Percentiles rank a stretch among this genome's conserved stretches.
Conservation (phyloP, 2,888 invertebrate species). For the Byasa hedistus region DNA sequence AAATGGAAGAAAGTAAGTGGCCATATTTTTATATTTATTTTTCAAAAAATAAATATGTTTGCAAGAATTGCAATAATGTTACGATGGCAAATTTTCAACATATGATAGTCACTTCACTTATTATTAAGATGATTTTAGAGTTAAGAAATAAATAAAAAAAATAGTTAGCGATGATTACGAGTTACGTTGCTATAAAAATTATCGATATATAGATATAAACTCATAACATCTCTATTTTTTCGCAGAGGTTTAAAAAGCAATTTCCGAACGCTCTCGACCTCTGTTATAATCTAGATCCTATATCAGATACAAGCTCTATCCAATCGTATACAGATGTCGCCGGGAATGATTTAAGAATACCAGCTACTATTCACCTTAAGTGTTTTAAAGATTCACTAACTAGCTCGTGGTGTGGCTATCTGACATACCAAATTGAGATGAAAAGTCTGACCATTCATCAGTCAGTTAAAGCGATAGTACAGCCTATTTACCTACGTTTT, state of each 20-base stretch:
- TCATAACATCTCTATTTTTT: too few species aligned
- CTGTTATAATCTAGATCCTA: conserved; percentile 55
- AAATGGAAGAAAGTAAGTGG: too few species aligned
- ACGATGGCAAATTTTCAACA: too few species aligned
- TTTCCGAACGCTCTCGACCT: conserved; percentile 36
- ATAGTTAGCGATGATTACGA: too few species aligned
- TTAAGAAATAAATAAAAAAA: too few species aligned
- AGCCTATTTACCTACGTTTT: conserved; percentile 53
- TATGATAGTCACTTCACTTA: too few species aligned
- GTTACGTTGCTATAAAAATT: too few species aligned
- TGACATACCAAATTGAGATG: conserved; percentile 78
- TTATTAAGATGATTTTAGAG: too few species aligned
- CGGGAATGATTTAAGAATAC: conserved; percentile 66
- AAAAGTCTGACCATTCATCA: conserved; percentile 74
- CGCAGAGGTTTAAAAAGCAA: not conserved
- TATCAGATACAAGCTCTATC: conserved; percentile 49
- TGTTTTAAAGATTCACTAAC: conserved; percentile 63
- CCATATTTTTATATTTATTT: too few species aligned
- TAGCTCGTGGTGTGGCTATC: conserved; percentile 70
- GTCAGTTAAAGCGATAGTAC: conserved; percentile 75
- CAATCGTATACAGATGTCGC: conserved; percentile 66
- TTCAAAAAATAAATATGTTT: too few species aligned
- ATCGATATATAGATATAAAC: too few species aligned
- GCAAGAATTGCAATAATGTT: too few species aligned
- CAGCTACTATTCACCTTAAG: conserved; percentile 39